Base-by-base conservation (phyloP, 2,113 vertebrate genomes). In the Lophotis ruficrista region DNA sequence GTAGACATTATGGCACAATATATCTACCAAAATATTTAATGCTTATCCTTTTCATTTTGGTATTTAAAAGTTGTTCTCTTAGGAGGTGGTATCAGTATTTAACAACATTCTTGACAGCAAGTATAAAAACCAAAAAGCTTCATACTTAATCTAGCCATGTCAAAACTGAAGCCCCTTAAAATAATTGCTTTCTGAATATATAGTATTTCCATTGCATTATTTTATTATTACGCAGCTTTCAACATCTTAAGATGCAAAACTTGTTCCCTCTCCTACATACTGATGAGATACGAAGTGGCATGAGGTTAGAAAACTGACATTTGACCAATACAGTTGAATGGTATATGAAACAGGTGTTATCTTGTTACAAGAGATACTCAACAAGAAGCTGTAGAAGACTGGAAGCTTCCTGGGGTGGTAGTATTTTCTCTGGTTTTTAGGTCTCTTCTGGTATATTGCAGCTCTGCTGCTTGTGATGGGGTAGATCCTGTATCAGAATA, bases 1-100 rank as follows among this genome's bases (percentile, higher is more conserved):
- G 96, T 91, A 97, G 96, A 97, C 91, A 95, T 97, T 98, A 98
- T 95, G 89, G 96, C 91, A 95, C 94, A 95, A 95, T 97, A 96
- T 90, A 96, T 97, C 96, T 96, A 97, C 58, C 89, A 96, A 97
- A 96, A 97, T 97, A 97, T 93, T 95, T 97, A 95, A 97, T 89
- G 71, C 89, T 95, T 93, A 97, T 93, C 91, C 97, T 97, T 89
- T 96, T 71, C 93, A 96, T 97, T 88, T 96, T 87, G 78, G 85
- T 96, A 94, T 96, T 95, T 95, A 96, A 94, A 97, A 94, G 61
- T 75, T 75, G 80, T 96, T 97, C 95, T 96, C 95, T 95, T 90
- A 93, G 93, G 93, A 97, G 95, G 96, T 87, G 88, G 91, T 95
- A 96, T 96, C 88, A 94, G 93, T 97, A 85, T 94, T 93, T 94